A percentile compares a stretch with the other conserved stretches of the same genome.
Conservation (phyloP, 2,888 invertebrate species). For the Parthenolecanium corni region DNA sequence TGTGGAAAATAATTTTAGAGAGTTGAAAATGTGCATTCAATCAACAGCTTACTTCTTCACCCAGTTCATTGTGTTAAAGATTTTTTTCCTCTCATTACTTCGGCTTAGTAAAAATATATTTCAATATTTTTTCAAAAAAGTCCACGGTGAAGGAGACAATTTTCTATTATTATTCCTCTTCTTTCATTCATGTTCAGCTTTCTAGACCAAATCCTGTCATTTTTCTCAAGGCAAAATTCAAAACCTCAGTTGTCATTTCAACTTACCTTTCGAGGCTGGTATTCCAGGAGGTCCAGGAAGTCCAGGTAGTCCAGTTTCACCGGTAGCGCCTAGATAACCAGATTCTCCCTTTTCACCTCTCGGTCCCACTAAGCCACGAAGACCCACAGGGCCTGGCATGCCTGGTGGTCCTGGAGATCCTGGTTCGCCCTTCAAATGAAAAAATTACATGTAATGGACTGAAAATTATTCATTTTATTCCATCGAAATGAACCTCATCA, state of each 20-base stretch:
- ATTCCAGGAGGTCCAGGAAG: constrained; percentile 41
- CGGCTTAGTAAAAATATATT: too few relatives aligned
- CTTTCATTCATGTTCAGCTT: too few relatives aligned
- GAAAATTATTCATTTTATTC: background rate
- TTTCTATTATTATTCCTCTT: constrained; percentile 14
- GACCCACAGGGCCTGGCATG: constrained; percentile 46
- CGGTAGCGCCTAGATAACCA: constrained; percentile 67
- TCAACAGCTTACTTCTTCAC: too few relatives aligned
- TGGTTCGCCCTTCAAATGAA: constrained; percentile 38
- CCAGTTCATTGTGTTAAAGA: too few relatives aligned
- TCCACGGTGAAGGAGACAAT: too few relatives aligned
- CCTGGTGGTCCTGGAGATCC: constrained; percentile 40
- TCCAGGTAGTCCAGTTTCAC: constrained; percentile 56
- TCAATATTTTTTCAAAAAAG: too few relatives aligned
- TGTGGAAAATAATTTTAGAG: too few relatives aligned
- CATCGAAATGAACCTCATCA: background rate
- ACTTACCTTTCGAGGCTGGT: constrained; percentile 46
- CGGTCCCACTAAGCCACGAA: constrained; percentile 63
- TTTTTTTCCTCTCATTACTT: too few relatives aligned
- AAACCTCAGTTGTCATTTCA: background rate
- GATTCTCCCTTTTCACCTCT: constrained; percentile 69
- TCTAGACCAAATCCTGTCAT: too few relatives aligned
- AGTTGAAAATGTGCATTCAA: too few relatives aligned
- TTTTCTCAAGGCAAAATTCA: too few relatives aligned
- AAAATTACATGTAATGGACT: too few relatives aligned